phyloP scores from a whole-genome alignment of 2,888 invertebrate species.

The Crematogaster levior region DNA sequence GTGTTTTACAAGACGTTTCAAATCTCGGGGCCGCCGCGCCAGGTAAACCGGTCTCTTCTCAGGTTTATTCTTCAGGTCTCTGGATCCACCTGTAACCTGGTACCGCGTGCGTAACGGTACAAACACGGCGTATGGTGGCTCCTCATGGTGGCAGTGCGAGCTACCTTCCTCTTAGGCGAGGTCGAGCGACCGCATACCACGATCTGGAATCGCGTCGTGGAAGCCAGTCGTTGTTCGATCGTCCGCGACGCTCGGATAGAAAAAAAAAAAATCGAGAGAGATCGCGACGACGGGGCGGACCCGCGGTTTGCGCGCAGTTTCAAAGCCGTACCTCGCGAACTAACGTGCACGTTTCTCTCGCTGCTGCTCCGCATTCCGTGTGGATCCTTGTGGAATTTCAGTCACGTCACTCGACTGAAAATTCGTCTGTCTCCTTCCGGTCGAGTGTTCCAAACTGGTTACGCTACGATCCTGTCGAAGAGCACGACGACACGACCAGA shows the following conservation, averaged over 20 bases:
- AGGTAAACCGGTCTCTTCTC: not conserved
- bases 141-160: constrained; percentile 39
- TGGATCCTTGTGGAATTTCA: constrained; percentile 17
- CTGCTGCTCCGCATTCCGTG: constrained; percentile 3
- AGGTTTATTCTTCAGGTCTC: too few species aligned
- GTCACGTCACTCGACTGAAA: not conserved
- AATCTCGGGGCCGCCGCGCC: not conserved
- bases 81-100: constrained; percentile 77
- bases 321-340: not conserved
- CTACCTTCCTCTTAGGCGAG: constrained; percentile 82
- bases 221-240: constrained; percentile 76
- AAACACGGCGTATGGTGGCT: constrained; percentile 81
- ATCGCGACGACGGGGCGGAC: constrained; percentile 9
- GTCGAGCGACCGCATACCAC: constrained; percentile 85
- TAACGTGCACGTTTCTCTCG: constrained; percentile 30
- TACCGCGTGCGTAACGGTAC: constrained; percentile 80
- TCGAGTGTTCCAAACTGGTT: not conserved
- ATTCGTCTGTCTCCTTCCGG: not conserved
- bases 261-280: not conserved
- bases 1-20: constrained; percentile 27
- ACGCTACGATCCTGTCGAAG: not conserved
- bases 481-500: not conserved
- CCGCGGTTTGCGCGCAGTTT: constrained; percentile 15
- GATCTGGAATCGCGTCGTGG: constrained; percentile 81
- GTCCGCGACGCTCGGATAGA: constrained; percentile 68